These are phyloP conservation scores for Mesorhabditis spiculigera DNA, from an alignment of 2,888 invertebrate genomes.

Conservation along the genomic window DNA sequence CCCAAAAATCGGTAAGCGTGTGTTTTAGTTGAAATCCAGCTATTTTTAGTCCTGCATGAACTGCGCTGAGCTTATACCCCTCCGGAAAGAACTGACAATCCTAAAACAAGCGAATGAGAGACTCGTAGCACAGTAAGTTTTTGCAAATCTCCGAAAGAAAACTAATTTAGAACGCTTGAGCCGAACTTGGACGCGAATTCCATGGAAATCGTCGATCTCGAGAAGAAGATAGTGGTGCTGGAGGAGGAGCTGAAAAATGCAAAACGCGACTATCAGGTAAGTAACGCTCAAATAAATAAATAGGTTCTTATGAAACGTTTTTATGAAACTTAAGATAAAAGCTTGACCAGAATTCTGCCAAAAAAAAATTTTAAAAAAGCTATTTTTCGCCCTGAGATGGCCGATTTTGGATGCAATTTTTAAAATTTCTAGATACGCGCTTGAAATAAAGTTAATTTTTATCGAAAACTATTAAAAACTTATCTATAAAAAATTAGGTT, in stretches of 20 bases:
- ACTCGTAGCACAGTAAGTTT: constrained; percentile 38
- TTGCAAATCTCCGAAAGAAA: constrained; percentile 3
- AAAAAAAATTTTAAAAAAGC: too few species aligned
- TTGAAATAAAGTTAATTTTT: too few species aligned
- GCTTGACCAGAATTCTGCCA: too few species aligned
- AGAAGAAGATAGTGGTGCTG: constrained; percentile 29
- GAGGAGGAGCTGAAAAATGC: constrained; percentile 31
- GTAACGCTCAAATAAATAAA: constrained; percentile 18
- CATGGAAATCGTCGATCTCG: constrained; percentile 29
- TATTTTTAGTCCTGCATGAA: constrained; percentile 27
- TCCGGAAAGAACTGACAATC: constrained; percentile 38
- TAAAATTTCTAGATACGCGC: too few species aligned
- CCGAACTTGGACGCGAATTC: constrained; percentile 25
- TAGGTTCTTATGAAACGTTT: too few species aligned
- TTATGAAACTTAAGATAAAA: too few species aligned
- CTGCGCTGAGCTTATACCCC: constrained; percentile 16
- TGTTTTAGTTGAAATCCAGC: not conserved
- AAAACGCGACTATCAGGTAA: constrained; percentile 21
- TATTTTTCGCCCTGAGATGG: too few species aligned
- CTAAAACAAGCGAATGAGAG: constrained; percentile 45
- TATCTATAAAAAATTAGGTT: too few species aligned
- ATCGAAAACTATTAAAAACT: too few species aligned
- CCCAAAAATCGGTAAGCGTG: not conserved
- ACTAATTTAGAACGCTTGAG: constrained; percentile 19
- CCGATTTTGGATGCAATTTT: too few species aligned